Conservation (phyloP, 2,888 invertebrate species). For the Petrophora chlorosata region DNA sequence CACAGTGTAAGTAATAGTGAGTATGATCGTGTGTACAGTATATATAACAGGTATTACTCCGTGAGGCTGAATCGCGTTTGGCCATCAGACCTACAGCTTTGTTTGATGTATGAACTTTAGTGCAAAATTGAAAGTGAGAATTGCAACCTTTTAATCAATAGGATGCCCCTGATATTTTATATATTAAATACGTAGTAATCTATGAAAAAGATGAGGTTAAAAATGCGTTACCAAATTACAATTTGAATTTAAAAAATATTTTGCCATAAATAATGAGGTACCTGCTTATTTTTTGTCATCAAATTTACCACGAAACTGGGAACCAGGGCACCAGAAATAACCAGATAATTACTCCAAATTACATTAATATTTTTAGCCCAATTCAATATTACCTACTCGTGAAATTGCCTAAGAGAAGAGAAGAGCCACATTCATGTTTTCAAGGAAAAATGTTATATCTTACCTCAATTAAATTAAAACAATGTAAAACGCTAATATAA, state of each 20-base stretch:
- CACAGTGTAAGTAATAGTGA: constrained; percentile 13
- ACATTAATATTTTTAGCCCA: too few species aligned
- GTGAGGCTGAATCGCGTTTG: constrained; percentile 54
- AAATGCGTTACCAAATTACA: too few species aligned
- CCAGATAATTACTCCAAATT: too few species aligned
- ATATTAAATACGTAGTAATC: too few species aligned
- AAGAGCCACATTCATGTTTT: not conserved
- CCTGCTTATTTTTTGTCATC: too few species aligned
- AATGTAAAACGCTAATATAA: constrained; percentile 25
- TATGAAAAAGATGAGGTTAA: too few species aligned
- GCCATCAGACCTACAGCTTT: constrained; percentile 60
- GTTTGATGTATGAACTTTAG: constrained; percentile 43
- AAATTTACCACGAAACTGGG: too few species aligned
- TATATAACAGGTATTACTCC: constrained; percentile 41
- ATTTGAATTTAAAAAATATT: too few species aligned
- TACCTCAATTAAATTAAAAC: constrained; percentile 7
- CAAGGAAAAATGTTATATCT: not conserved
- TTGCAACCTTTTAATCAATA: constrained; percentile 10
- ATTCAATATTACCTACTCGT: too few species aligned
- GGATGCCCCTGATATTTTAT: not conserved
- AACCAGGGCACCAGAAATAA: too few species aligned
- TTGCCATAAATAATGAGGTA: too few species aligned
- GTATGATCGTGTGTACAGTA: not conserved
- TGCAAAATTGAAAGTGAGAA: constrained; percentile 15
- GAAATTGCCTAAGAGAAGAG: too few species aligned